Conservation (phyloP, 2,888 invertebrate species). For the Ypsolopha sequella region DNA sequence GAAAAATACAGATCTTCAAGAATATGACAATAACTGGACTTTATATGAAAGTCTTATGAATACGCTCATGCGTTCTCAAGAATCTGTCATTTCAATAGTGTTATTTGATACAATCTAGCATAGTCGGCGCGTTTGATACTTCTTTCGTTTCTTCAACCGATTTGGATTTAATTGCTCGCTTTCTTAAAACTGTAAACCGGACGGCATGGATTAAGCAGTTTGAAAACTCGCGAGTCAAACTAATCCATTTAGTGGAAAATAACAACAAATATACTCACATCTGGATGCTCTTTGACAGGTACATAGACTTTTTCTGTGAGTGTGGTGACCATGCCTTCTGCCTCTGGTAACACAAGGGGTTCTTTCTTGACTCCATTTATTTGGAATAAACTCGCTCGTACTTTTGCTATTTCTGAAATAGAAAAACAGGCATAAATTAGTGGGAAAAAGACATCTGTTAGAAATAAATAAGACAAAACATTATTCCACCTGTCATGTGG, state of each 20-base stretch:
- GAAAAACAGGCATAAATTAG: slow-evolving; percentile 24
- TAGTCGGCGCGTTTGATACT: no score
- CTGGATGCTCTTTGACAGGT: slow-evolving; percentile 99
- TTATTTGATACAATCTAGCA: not conserved
- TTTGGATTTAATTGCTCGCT: slow-evolving; percentile 1
- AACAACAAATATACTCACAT: slow-evolving; percentile 80
- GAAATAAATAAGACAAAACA: no score
- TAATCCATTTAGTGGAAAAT: not conserved
- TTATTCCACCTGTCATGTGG: no score
- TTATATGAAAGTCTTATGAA: no score
- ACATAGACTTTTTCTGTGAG: slow-evolving; percentile 99
- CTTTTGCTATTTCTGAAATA: slow-evolving; percentile 96
- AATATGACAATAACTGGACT: no score
- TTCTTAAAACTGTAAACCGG: not conserved
- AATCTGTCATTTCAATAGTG: not conserved
- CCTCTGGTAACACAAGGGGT: slow-evolving; percentile 90
- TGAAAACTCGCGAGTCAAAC: not conserved
- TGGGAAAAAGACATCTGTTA: no score
- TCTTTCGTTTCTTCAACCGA: not conserved
- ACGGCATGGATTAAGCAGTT: not conserved
- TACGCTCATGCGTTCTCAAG: no score
- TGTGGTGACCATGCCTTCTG: slow-evolving; percentile 90
- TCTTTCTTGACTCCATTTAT: slow-evolving; percentile 98
- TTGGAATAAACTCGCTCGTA: slow-evolving; percentile 97
- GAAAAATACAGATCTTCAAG: no score